Conservation (phyloP, 2,113 vertebrate genomes). For the Egretta garzetta region DNA sequence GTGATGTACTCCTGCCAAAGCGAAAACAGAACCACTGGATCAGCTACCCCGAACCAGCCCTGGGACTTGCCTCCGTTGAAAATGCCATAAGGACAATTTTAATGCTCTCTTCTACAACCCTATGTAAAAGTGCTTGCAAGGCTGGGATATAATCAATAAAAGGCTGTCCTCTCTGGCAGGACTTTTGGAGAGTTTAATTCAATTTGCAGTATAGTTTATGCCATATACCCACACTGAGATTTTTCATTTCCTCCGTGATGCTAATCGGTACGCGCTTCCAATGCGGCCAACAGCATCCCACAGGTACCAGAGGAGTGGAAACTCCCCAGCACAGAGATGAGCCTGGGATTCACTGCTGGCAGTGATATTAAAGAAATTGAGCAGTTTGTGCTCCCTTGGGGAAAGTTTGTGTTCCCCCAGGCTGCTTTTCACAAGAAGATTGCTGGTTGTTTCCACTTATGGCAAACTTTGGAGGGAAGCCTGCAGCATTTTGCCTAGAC, state of each 20-base stretch:
- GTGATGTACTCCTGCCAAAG: neutral
- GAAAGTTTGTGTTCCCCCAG: neutral
- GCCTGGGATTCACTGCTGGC: neutral
- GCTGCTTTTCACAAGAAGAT: neutral
- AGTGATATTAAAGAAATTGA: neutral
- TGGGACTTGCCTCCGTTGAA: neutral
- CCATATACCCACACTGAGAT: neutral
- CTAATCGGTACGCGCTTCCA: neutral
- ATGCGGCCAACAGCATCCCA: neutral
- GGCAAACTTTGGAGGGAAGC: neutral
- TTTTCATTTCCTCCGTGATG: conserved; percentile 7
- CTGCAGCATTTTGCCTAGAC: neutral
- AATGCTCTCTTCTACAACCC: neutral
- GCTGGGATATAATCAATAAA: neutral
- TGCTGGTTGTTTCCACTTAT: neutral
- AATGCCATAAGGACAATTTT: neutral
- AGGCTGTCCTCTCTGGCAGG: neutral
- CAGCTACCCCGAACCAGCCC: neutral
- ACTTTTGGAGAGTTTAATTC: neutral
- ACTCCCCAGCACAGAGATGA: neutral
- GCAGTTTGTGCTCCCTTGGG: neutral
- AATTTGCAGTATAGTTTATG: neutral
- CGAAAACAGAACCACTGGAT: neutral
- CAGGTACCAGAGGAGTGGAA: neutral
- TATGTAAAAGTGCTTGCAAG: neutral